Evolutionary conservation across 2,888 invertebrate genomes (phyloP).

Genomic region (Steinernema scapterisci): DNA sequence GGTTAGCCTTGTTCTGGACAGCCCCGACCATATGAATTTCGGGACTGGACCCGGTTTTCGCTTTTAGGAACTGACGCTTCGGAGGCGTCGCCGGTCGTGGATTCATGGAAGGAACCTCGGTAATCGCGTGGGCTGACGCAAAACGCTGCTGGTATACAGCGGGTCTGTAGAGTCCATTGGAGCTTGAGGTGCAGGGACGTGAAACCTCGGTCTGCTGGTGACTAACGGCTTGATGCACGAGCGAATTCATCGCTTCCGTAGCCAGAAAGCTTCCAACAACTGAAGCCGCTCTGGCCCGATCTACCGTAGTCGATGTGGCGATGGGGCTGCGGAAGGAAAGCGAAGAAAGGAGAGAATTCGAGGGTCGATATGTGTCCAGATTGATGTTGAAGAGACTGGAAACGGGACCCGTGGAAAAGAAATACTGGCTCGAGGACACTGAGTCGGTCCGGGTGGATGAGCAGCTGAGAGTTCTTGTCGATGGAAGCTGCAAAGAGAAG

Average conservation of each 20-base stretch:
- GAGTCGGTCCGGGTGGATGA: slow-evolving; percentile 4
- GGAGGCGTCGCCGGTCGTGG: not conserved
- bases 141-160: not conserved
- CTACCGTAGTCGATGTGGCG: not conserved
- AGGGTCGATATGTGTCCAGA: not conserved
- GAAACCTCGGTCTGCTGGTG: not conserved
- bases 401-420: not conserved
- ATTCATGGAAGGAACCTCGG: not conserved
- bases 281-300: slow-evolving; percentile 1
- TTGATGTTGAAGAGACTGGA: slow-evolving; percentile 40
- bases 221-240: not conserved
- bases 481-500: not conserved
- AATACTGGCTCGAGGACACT: slow-evolving; percentile 1
- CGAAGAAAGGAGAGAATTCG: not conserved
- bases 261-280: not conserved
- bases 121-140: not conserved
- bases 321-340: slow-evolving; percentile 9
- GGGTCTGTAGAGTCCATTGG: not conserved
- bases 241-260: not conserved
- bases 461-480: not conserved
- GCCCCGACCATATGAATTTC: slow-evolving; percentile 46
- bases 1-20: slow-evolving; percentile 21
- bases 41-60: slow-evolving; percentile 49
- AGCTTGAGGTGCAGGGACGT: not conserved
- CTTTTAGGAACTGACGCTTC: slow-evolving; percentile 40